Conservation (phyloP, 2,888 invertebrate genomes). For the Mythimna pallens region DNA sequence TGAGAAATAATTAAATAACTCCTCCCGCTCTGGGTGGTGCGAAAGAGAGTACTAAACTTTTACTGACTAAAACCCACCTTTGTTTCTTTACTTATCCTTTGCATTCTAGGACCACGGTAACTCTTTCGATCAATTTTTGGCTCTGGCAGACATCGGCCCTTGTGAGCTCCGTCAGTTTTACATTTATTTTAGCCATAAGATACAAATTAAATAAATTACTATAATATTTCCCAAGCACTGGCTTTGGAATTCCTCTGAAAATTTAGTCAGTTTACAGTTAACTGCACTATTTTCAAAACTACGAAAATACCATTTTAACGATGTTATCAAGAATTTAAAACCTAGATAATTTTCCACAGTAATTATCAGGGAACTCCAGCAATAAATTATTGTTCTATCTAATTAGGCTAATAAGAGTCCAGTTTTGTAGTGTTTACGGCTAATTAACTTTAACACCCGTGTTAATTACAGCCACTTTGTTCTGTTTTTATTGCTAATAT, state of each 20-base stretch:
- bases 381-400: constrained; percentile 26
- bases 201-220: too few relatives aligned
- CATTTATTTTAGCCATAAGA: too few relatives aligned
- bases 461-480: constrained; percentile 16
- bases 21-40: too few relatives aligned
- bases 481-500: constrained; percentile 4
- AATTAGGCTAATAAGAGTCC: constrained; percentile 33
- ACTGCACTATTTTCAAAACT: constrained; percentile 10
- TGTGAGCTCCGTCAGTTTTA: too few relatives aligned
- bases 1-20: too few relatives aligned
- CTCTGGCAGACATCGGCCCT: too few relatives aligned
- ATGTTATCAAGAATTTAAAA: constrained; percentile 1
- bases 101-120: too few relatives aligned
- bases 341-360: constrained; percentile 10
- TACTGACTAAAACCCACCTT: too few relatives aligned
- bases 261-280: background rate
- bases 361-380: constrained; percentile 32
- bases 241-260: background rate
- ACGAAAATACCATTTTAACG: constrained; percentile 19
- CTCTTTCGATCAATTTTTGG: too few relatives aligned
- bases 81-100: too few relatives aligned
- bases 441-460: constrained; percentile 23
- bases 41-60: too few relatives aligned
- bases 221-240: background rate
- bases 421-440: constrained; percentile 24